Base-by-base conservation (phyloP, 2,888 invertebrate species). In the Drosophila helvetica region DNA sequence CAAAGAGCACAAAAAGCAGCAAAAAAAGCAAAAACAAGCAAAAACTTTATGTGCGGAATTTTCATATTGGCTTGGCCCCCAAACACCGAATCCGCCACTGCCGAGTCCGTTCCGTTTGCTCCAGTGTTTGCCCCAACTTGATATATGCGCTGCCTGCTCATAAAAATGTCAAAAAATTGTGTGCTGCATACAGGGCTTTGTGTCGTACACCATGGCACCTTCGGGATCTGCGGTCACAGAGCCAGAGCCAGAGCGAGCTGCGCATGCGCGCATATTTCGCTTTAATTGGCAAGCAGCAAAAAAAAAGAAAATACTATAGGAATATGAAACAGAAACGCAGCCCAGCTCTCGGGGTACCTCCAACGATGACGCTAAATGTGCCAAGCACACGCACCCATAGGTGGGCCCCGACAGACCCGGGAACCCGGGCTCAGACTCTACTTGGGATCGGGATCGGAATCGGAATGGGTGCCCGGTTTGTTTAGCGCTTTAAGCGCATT, bases 131-230 rank as follows among this genome's bases (percentile, higher is more conserved):
- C 22, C 70, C 80, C 77, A 83, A 90, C 80, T 89, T 90, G 87
- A 90, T 89, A 90, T 90, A 90, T 90, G 90, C 79, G 84, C 80
- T 78, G 78, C 72, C 79, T 79, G 86, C 88, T 89, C 90, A 90
- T 90, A 90, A 90, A 90, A 90, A 90, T 90, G 90, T 90, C 90
- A 90, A 89, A 90, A 88, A 86, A 76, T 58, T 15, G 64, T 85
- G 78, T 78, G 75, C 73, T 79, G 79, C 74, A 63, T 76, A 79
- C 76, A 79, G 78, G 81, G 81, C 78, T 81, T 84, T 86, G 83
- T 84, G 83, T 84, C 76, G 50, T 63, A 46, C 42, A 15, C 47
- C 52, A 58, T 46, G 65, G 62, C 51, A 55, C 38, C 47, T 56
- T 27, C 33, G 38, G 65, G 59, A 53, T 53, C 48, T 71, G 66